Evolutionary conservation across 2,113 vertebrate genomes (phyloP).

Genomic region (Turnix velox): DNA sequence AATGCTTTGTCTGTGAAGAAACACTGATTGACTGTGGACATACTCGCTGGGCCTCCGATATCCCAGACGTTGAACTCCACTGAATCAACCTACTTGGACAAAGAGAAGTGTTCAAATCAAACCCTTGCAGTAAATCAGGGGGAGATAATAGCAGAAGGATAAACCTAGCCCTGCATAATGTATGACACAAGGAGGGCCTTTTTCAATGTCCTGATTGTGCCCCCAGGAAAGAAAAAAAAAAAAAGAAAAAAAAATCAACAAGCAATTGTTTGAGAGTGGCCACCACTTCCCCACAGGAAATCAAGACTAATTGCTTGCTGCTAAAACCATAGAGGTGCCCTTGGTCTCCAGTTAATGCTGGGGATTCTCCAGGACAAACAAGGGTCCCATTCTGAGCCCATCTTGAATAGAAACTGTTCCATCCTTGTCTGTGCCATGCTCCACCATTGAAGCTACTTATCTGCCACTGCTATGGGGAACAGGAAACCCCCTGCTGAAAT

Average conservation of each 20-base stretch:
- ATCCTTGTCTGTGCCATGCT: neutral
- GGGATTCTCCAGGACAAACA: conserved; percentile 30
- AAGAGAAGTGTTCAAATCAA: conserved; percentile 64
- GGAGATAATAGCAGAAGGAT: conserved; percentile 14
- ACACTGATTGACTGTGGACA: conserved; percentile 97
- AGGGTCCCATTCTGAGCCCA: conserved; percentile 24
- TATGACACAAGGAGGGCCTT: neutral
- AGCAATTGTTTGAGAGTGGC: conserved; percentile 49
- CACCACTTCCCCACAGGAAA: conserved; percentile 60
- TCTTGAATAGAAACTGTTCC: neutral
- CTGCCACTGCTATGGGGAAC: neutral
- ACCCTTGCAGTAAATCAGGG: neutral
- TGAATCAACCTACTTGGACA: conserved; percentile 83
- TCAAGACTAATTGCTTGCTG: conserved; percentile 24
- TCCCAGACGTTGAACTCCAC: conserved; percentile 94
- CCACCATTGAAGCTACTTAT: neutral
- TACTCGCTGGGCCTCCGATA: conserved; percentile 89
- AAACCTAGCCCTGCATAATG: neutral
- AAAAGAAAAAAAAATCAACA: conserved; percentile 61
- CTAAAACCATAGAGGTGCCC: conserved; percentile 40
- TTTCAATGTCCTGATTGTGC: conserved; percentile 1
- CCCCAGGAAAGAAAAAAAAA: conserved; percentile 55
- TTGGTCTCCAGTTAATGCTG: conserved; percentile 35
- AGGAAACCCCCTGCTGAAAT: conserved; percentile 27
- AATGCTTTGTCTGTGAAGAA: conserved; percentile 98